phyloP scores from a whole-genome alignment of 2,797 vertebrate species.

The Novumbra hubbsi region DNA sequence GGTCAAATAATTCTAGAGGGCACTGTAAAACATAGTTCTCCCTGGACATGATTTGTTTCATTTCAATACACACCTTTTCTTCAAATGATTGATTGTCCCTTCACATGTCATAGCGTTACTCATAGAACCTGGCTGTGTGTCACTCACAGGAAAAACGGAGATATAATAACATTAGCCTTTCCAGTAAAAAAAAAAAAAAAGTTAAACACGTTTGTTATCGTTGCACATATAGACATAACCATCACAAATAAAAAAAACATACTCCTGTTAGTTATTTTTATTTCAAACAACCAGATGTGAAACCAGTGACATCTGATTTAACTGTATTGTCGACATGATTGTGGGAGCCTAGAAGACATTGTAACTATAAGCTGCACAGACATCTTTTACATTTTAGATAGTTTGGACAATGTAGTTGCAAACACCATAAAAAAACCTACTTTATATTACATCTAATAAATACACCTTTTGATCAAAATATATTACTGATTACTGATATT shows the following conservation, averaged over 20 bases:
- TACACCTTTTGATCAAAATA: conserved; percentile 24
- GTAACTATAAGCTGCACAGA: conserved; percentile 4
- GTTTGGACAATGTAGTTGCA: neutral
- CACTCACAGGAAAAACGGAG: too few relatives aligned
- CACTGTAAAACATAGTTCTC: too few relatives aligned
- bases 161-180: neutral
- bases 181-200: neutral
- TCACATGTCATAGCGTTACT: too few relatives aligned
- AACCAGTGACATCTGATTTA: neutral
- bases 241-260: too few relatives aligned
- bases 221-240: too few relatives aligned
- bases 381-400: neutral
- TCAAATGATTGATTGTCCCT: too few relatives aligned
- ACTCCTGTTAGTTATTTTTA: conserved; percentile 1
- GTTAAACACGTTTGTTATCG: neutral
- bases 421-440: conserved; percentile 2
- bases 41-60: too few relatives aligned
- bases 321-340: neutral
- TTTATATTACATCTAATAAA: conserved; percentile 22
- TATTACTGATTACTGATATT: conserved; percentile 14
- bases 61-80: too few relatives aligned
- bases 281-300: conserved; percentile 9
- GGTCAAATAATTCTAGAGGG: too few relatives aligned
- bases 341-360: neutral
- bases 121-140: too few relatives aligned